A percentile compares a stretch with the other conserved stretches of the same genome.
These are phyloP conservation scores for Stylophora pistillata DNA, from an alignment of 64 coral and sea anemone species.

Conservation along the genomic window DNA sequence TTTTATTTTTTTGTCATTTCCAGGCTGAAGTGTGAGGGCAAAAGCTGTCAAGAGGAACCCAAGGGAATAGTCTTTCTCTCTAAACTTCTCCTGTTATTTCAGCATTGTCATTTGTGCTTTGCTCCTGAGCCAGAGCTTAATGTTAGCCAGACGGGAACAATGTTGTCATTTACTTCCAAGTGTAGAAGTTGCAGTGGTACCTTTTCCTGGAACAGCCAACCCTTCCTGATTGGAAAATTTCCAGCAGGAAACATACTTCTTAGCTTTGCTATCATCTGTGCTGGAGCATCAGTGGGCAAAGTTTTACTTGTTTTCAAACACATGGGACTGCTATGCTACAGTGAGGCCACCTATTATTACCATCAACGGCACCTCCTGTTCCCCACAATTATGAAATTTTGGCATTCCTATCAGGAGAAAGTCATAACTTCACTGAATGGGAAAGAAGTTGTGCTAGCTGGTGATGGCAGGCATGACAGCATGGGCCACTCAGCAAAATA, in stretches of 20 bases:
- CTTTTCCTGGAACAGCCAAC: conserved; percentile 56
- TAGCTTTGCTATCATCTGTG: conserved; percentile 58
- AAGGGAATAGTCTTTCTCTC: conserved; percentile 67
- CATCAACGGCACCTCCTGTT: conserved; percentile 58
- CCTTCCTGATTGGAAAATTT: conserved; percentile 40
- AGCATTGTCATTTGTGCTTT: conserved; percentile 40
- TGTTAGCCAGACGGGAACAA: conserved; percentile 12
- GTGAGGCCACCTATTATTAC: conserved; percentile 33
- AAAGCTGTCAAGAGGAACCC: conserved; percentile 34
- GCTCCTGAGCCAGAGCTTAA: background rate
- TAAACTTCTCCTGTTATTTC: no score
- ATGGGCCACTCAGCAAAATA: conserved; percentile 82
- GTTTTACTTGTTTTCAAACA: conserved; percentile 29
- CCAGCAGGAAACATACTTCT: conserved; percentile 65
- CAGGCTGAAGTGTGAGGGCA: conserved; percentile 1
- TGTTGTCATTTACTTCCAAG: conserved; percentile 5
- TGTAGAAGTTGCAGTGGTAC: conserved; percentile 9
- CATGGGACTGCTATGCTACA: conserved; percentile 26
- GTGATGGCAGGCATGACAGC: conserved; percentile 58
- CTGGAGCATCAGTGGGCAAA: conserved; percentile 44
- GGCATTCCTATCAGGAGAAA: conserved; percentile 27
- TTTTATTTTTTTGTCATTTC: background rate
- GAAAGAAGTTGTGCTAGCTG: conserved; percentile 60
- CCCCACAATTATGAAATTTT: conserved; percentile 30
- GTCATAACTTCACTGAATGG: conserved; percentile 17